Base-by-base conservation (phyloP, 2,113 vertebrate species). In the Conger conger region DNA sequence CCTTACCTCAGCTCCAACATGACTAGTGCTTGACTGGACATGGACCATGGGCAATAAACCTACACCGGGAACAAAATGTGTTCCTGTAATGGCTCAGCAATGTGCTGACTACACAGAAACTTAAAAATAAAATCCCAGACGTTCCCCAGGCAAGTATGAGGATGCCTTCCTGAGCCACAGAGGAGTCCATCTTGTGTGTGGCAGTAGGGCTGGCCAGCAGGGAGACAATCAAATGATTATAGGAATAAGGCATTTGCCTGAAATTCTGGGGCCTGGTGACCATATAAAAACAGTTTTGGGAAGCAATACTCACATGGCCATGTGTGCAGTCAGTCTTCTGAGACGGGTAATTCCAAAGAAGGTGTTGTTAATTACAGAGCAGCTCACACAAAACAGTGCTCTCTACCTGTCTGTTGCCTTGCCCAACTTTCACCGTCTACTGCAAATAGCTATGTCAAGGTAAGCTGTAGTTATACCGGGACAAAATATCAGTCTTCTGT, bases 281-380 rank as follows among this genome's bases (percentile, higher is more conserved):
- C 9, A 13, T 73, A 9, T 30, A 73, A 73, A 73, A 73, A 73
- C 68, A 33, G 16, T 73, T 73, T n/a, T 33, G 68, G 27, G 13
- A 30, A 33, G n/a, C 27, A 33, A 73, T 30, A 73, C 13, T 11
- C n/a, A 73, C n/a, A 13, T 0, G 2, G 27, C 68, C 68, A 68
- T 68, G 20, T 68, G 60, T 68, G 60, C 9, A 73, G 68, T n/a
- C 68, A 73, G n/a, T 73, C n/a, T 27, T 73, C 27, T 3, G n/a
- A 33, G n/a, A 30, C 8, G 68, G 68, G 68, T 73, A 73, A 73
- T 73, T 73, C 68, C 68, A 73, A 33, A 7, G 0, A 63, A 73
- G 27, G 68, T 73, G 68, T 73, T n/a, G n/a, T 73, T 73, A 73
- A 73, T 73, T 33, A 73, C 68, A 73, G n/a, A 73, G 27, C n/a